Base-by-base conservation (phyloP, 1,140 invertebrate species). In the Triops longicaudatus region DNA sequence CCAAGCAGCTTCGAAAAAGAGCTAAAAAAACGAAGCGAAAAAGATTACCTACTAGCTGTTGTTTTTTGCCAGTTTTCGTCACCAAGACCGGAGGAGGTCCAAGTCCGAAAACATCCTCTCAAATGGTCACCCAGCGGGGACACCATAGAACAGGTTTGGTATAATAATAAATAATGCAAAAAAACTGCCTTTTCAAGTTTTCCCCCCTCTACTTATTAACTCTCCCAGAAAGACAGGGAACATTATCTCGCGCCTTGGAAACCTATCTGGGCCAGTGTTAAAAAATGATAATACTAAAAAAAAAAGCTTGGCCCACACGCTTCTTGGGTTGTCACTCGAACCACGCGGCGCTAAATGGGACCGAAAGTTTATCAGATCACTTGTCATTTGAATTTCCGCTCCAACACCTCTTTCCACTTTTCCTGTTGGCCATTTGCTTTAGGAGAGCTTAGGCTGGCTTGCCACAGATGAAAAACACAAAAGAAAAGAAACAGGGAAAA, bases 311-410 rank as follows among this genome's bases (percentile, higher is more conserved):
- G 31, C 7, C 31, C 31, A 4, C 31, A 37, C 31, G 31, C 31
- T 37, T 37, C 50, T 63, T 22, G 50, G 50, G 50, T n/a, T n/a
- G 50, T n/a, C 14, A 63, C 14, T n/a, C 14, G 50, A 63, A 63
- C 14, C 14, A 63, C n/a, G 50, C 50, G 7, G 50, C 22, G 50
- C 50, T 63, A 63, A 63, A 63, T 63, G 50, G 50, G 50, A 1
- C 22, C 50, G 50, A 22, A 63, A 63, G 50, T 63, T 63, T 63
- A 63, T 63, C 50, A 63, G 50, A 63, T 63, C 50, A 63, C 50
- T 63, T 63, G 50, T 63, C 50, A 63, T 63, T 63, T 63, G 17
- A 63, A 63, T 63, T 63, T 63, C 50, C 50, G 50, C 50, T 63
- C 50, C 50, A 63, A 22, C 50, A 63, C 50, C 50, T 63, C 31